Conservation (phyloP, 2,888 invertebrate species). For the Arge pagana region DNA sequence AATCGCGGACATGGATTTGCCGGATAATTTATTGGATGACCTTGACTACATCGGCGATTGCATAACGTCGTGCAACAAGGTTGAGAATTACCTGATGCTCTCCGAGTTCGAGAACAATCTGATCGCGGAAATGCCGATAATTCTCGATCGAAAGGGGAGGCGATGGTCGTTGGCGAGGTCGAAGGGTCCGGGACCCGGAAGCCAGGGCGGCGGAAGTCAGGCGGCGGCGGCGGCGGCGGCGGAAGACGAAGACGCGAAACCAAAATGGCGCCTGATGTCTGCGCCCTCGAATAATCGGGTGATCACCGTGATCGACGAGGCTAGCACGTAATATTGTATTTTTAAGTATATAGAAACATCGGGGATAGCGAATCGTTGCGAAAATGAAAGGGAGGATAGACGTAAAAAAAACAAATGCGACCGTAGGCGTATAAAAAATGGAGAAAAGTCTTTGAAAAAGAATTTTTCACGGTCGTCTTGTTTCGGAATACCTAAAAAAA, state of each 20-base stretch:
- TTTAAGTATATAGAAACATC: no score
- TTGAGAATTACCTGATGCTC: slow-evolving; percentile 84
- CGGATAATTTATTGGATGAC: slow-evolving; percentile 78
- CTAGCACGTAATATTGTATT: slow-evolving; percentile 55
- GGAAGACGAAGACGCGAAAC: slow-evolving; percentile 40
- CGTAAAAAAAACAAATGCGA: no score
- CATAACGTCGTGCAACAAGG: slow-evolving; percentile 84
- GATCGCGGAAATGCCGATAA: slow-evolving; percentile 76
- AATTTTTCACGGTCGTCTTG: no score
- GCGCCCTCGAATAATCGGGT: slow-evolving; percentile 65
- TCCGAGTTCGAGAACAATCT: slow-evolving; percentile 86
- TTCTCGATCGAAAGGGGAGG: slow-evolving; percentile 72
- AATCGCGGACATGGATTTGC: slow-evolving; percentile 80
- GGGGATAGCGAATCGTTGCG: no score
- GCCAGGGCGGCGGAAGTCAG: slow-evolving; percentile 53
- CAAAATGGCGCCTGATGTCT: slow-evolving; percentile 56
- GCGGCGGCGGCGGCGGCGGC: slow-evolving; percentile 33
- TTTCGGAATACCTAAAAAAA: no score
- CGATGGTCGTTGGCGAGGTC: slow-evolving; percentile 73
- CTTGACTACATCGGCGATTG: slow-evolving; percentile 81
- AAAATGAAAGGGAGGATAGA: no score
- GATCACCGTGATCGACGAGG: slow-evolving; percentile 80
- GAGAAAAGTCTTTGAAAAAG: no score
- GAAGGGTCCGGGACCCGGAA: slow-evolving; percentile 39
- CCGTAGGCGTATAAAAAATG: no score